Conservation (phyloP, 2,797 vertebrate species). For the Apodemus agrarius region DNA sequence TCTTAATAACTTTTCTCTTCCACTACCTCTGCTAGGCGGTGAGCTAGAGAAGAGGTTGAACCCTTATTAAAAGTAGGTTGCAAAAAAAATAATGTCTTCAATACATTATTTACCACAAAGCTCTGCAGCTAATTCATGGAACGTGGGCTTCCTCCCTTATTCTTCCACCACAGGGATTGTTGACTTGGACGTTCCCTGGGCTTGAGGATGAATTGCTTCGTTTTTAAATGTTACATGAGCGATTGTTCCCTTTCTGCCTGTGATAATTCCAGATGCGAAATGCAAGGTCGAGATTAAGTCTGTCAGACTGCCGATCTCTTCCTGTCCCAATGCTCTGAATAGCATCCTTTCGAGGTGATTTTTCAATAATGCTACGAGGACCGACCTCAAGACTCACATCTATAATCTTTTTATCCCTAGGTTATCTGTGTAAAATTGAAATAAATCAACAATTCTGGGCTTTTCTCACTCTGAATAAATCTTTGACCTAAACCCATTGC, state of each 20-base stretch:
- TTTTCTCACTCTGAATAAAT: conserved; percentile 8
- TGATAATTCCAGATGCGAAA: neutral
- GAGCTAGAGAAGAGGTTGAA: neutral
- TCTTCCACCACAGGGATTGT: neutral
- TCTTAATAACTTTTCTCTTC: neutral
- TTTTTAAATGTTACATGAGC: neutral
- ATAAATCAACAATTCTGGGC: neutral
- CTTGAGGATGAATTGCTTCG: neutral
- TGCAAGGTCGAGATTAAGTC: neutral
- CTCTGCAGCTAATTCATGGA: neutral
- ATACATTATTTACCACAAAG: neutral
- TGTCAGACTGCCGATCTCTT: neutral
- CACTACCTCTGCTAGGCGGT: neutral
- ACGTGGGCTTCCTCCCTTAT: neutral
- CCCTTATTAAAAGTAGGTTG: neutral
- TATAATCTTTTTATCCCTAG: neutral
- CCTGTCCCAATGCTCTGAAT: neutral
- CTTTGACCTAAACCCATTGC: neutral
- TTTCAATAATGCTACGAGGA: neutral
- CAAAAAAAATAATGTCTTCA: neutral
- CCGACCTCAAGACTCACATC: neutral
- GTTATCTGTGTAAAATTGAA: neutral
- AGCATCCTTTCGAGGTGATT: neutral
- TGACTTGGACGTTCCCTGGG: neutral
- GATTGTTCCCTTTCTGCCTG: neutral